Percentiles rank a stretch among this genome's conserved stretches.
Conservation (phyloP, 2,113 vertebrate genomes). For the Boleophthalmus pectinirostris region DNA sequence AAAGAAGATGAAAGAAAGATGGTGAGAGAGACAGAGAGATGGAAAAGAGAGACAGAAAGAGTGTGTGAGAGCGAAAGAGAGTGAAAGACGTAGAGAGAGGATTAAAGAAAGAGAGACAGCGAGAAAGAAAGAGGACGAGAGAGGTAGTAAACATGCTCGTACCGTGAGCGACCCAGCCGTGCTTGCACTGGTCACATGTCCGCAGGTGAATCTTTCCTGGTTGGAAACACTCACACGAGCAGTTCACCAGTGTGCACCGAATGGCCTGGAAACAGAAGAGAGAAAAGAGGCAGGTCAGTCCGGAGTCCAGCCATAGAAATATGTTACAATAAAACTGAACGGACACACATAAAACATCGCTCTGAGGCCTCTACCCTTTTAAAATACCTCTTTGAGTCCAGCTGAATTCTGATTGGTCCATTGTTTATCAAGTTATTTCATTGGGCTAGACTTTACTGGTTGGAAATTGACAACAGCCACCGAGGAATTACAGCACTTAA, state of each 20-base stretch:
- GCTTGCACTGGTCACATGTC: conserved; percentile 99
- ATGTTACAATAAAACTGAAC: neutral
- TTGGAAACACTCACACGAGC: conserved; percentile 98
- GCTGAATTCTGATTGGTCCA: too few species aligned
- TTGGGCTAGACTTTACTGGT: too few species aligned
- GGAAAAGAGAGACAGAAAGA: too few species aligned
- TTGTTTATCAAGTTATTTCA: too few species aligned
- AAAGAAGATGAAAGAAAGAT: too few species aligned
- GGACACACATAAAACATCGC: neutral
- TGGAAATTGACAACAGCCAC: too few species aligned
- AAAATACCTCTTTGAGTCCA: too few species aligned
- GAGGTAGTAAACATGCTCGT: conserved; percentile 55
- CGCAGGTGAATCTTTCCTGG: conserved; percentile 98
- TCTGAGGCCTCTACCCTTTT: too few species aligned
- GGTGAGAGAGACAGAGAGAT: too few species aligned
- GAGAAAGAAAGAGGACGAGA: neutral
- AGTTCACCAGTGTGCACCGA: conserved; percentile 98
- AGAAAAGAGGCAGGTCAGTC: conserved; percentile 38
- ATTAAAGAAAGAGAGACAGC: too few species aligned
- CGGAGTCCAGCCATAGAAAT: neutral
- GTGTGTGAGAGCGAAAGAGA: too few species aligned
- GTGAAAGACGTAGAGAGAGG: neutral
- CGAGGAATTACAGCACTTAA: too few species aligned
- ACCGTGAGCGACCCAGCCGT: conserved; percentile 99
- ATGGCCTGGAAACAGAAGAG: conserved; percentile 83